phyloP scores from a whole-genome alignment of 2,888 invertebrate species.

The Pachycephus smyrnensis region DNA sequence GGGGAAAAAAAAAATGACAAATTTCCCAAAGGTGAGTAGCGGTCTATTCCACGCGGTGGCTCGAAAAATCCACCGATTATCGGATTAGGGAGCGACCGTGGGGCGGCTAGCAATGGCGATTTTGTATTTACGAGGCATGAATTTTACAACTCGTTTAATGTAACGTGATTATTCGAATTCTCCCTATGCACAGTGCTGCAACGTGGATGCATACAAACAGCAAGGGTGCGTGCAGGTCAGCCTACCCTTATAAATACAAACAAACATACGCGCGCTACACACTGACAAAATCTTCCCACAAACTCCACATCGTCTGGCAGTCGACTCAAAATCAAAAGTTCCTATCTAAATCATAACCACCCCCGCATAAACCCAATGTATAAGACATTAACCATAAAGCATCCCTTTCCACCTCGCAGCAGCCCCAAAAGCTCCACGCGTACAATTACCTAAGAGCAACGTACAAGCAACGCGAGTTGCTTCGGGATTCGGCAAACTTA shows the following conservation, averaged over 20 bases:
- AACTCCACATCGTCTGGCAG: neutral
- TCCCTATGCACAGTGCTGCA: neutral
- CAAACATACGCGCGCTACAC: too few species aligned
- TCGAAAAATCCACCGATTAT: constrained; percentile 16
- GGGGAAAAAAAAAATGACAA: neutral
- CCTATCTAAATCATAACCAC: neutral
- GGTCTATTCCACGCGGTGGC: neutral
- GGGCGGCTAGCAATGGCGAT: constrained; percentile 17
- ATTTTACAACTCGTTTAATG: constrained; percentile 49
- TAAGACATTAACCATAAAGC: too few species aligned
- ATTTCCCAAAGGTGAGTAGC: neutral
- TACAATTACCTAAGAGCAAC: too few species aligned
- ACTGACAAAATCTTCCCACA: neutral
- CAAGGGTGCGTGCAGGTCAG: neutral
- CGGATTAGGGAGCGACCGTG: constrained; percentile 6
- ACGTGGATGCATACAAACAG: neutral
- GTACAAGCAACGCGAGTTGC: neutral
- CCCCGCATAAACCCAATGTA: too few species aligned
- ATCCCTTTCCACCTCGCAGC: too few species aligned
- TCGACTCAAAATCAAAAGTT: neutral
- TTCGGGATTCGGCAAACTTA: neutral
- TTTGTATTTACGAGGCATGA: constrained; percentile 46
- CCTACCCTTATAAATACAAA: neutral
- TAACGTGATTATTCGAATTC: constrained; percentile 48
- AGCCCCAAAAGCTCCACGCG: too few species aligned